Evolutionary conservation across 2,797 vertebrate species (phyloP), one percentile per base, ranked within the genome.

Genomic region (Poliocrania exsul): DNA sequence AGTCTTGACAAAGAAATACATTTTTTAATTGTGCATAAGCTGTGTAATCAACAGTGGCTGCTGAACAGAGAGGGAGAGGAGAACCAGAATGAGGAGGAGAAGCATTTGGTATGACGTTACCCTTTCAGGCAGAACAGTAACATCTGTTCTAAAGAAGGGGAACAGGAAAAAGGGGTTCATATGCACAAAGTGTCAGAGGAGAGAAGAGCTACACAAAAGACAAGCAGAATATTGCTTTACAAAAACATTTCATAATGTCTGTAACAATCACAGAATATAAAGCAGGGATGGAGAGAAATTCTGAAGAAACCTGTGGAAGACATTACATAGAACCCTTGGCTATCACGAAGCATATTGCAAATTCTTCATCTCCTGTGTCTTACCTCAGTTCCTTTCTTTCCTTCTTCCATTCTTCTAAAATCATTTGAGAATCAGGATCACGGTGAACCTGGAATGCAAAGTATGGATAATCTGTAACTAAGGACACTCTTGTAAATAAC

Each of bases 311-410:
- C 33, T 25, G 4, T 66, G 24, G 25, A 79, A 79, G 10, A 38
- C 6, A 46, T 4, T 42, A 18, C 37, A 74, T 1, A 81, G 31
- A 92, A 69, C 47, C 26, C 31, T 33, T 33, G 8, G n/a, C 56
- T 86, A 49, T 13, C 9, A 17, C 9, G 5, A 92, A 62, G 26
- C 5, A 23, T 8, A 54, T 6, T 38, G 19, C 31, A 78, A 86
- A 69, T 56, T 61, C 51, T 58, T 83, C 28, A 13, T 58, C 23
- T 31, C 28, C 46, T 6, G 0, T 7, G 28, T 53, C 95, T 97
- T 97, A 99, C 99, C 99, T 99, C 98, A 99, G 98, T 86, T 98
- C 97, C 78, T 99, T 98, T 90, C 99, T 98, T 94, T 99, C 99
- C 88, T 95, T 98, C 86, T 99, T 99, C 99, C 99, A 99, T 87